Evolutionary conservation across 2,113 vertebrate species (phyloP).

Genomic region (Onychostruthus taczanowskii): DNA sequence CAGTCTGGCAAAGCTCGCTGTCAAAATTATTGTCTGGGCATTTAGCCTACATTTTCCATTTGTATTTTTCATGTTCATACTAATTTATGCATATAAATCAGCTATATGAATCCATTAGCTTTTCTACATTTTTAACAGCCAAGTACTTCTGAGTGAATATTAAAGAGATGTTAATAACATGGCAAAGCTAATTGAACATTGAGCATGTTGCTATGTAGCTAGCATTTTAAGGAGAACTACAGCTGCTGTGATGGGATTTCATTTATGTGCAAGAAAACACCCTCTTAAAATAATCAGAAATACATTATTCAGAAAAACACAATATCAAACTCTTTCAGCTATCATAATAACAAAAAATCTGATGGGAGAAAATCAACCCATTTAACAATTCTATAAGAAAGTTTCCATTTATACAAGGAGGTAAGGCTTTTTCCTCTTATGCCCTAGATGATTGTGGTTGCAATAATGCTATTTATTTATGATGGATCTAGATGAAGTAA

Average conservation of each 20-base stretch:
- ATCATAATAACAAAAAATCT: constrained; percentile 1
- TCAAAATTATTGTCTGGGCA: background rate
- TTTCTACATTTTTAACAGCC: constrained; percentile 3
- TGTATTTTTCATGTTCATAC: background rate
- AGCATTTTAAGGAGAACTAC: constrained; percentile 36
- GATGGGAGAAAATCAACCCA: background rate
- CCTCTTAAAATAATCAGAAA: constrained; percentile 26
- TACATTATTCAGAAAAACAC: constrained; percentile 20
- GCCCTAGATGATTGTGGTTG: background rate
- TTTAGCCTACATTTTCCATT: background rate
- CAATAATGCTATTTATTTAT: background rate
- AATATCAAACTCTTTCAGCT: constrained; percentile 12
- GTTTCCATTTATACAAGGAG: background rate
- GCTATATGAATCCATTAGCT: background rate
- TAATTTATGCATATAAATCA: constrained; percentile 20
- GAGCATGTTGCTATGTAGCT: background rate
- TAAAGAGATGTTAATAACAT: constrained; percentile 36
- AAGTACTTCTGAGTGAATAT: constrained; percentile 20
- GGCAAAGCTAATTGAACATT: constrained; percentile 46
- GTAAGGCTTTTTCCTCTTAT: background rate
- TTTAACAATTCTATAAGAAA: background rate
- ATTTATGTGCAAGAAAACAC: background rate
- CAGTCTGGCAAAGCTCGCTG: background rate
- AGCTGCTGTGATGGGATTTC: constrained; percentile 16
- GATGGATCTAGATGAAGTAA: background rate